These are phyloP conservation scores for Actias luna DNA, from an alignment of 2,888 invertebrate genomes.

Conservation along the genomic window DNA sequence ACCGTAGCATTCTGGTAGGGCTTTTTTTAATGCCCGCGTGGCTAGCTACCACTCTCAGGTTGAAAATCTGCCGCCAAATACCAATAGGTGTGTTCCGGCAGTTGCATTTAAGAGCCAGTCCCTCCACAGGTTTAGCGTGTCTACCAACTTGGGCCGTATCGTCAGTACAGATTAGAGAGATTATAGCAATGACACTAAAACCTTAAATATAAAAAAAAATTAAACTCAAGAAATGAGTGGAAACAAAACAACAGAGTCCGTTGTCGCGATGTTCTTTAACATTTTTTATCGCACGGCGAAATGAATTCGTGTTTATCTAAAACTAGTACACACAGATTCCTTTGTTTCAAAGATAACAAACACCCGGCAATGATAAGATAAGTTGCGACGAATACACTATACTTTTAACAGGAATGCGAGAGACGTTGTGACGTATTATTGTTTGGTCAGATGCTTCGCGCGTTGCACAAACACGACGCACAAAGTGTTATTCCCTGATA, in stretches of 20 bases:
- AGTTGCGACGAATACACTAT: background rate
- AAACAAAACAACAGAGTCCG: background rate
- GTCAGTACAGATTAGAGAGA: no score
- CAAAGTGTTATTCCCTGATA: background rate
- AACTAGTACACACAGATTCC: conserved; percentile 12
- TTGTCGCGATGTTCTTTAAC: background rate
- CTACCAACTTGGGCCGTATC: no score
- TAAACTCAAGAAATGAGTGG: background rate
- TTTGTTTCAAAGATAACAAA: conserved; percentile 20
- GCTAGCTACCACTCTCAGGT: no score
- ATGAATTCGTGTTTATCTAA: conserved; percentile 2
- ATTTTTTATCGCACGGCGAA: background rate
- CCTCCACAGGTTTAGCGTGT: no score
- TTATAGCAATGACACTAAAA: no score
- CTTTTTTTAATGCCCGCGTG: no score
- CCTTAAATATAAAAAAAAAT: background rate
- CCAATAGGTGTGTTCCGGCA: no score
- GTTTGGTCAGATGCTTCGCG: background rate
- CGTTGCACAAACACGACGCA: background rate
- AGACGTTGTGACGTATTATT: background rate
- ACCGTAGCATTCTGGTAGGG: no score
- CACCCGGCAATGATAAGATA: conserved; percentile 23
- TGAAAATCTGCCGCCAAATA: no score
- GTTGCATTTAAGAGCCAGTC: no score
- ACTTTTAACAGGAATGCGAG: background rate